These are phyloP conservation scores for Geopemphigus sp. DNA, from an alignment of 1,140 invertebrate genomes.

Conservation along the genomic window DNA sequence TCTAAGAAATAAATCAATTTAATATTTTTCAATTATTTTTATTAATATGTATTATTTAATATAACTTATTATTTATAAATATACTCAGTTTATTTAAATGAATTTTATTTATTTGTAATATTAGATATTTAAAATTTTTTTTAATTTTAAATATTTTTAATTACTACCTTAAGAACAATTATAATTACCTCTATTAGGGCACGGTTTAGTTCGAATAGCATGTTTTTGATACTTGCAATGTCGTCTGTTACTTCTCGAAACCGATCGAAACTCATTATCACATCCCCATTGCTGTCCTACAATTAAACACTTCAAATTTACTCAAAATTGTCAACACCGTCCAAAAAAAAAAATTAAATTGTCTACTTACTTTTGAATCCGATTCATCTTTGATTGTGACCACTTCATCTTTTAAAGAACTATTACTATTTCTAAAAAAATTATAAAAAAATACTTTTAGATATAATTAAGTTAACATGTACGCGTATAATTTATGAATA, in stretches of 20 bases:
- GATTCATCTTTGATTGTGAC: slow-evolving; percentile 27
- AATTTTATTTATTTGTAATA: not conserved
- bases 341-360: not conserved
- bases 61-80: not conserved
- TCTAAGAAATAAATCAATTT: not conserved
- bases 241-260: slow-evolving; percentile 45
- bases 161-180: too few species aligned
- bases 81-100: not conserved
- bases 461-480: not conserved
- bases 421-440: slow-evolving; percentile 43
- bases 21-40: slow-evolving; percentile 18
- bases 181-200: slow-evolving; percentile 33
- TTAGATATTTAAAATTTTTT: not conserved
- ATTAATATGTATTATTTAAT: not conserved
- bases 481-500: not conserved
- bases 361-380: slow-evolving; percentile 34
- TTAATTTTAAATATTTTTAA: not conserved
- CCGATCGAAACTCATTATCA: slow-evolving; percentile 39
- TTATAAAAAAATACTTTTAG: not conserved
- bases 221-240: slow-evolving; percentile 40
- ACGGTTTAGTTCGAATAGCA: slow-evolving; percentile 42
- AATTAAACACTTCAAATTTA: slow-evolving; percentile 44
- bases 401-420: slow-evolving; percentile 29
- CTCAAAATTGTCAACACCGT: slow-evolving; percentile 32
- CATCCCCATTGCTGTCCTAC: slow-evolving; percentile 35